These are phyloP conservation scores for Sipha flava DNA, from an alignment of 1,140 invertebrate genomes.

Conservation along the genomic window DNA sequence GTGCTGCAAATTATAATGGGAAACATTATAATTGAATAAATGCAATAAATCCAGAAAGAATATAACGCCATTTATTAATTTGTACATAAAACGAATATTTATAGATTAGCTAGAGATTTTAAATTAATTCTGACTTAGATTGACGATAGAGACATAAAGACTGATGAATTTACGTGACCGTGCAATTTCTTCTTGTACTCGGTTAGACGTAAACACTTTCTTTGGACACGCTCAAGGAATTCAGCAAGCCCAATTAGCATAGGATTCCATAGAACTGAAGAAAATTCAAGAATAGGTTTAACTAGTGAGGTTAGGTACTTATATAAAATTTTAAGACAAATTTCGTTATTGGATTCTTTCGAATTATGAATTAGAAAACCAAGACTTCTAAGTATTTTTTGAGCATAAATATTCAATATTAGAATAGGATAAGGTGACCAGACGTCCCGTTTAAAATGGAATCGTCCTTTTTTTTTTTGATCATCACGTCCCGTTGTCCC, in stretches of 20 bases:
- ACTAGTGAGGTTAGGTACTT: neutral
- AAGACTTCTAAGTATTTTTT: neutral
- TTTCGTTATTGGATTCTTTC: neutral
- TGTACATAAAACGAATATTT: neutral
- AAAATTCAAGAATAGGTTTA: neutral
- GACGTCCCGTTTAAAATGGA: too few relatives aligned
- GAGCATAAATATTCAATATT: neutral
- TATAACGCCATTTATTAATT: neutral
- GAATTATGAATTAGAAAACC: neutral
- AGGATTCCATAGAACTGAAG: neutral
- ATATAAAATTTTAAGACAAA: too few relatives aligned
- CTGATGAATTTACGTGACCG: neutral
- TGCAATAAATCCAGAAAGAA: too few relatives aligned
- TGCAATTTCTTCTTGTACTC: too few relatives aligned
- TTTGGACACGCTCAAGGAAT: neutral
- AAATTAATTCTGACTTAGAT: neutral
- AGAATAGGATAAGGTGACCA: too few relatives aligned
- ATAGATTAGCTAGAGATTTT: neutral
- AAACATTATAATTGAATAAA: too few relatives aligned
- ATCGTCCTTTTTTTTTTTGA: too few relatives aligned
- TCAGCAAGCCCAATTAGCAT: neutral
- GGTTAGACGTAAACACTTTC: neutral
- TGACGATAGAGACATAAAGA: neutral
- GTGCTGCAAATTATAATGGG: too few relatives aligned
- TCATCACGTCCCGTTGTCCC: too few relatives aligned